phyloP scores from a whole-genome alignment of 2,888 invertebrate species.

The Cryptus viduatorius region DNA sequence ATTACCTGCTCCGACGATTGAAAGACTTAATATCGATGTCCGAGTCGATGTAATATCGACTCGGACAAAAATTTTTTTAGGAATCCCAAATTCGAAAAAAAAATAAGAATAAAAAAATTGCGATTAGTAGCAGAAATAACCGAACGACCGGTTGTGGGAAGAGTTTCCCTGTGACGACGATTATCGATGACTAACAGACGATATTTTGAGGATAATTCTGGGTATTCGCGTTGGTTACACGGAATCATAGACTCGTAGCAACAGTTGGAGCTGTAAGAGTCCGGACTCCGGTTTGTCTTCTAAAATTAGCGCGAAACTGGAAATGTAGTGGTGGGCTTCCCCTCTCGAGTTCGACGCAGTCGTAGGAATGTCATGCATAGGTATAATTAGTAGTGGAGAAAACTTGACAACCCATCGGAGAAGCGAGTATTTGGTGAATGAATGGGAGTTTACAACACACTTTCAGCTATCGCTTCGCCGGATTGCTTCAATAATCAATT shows the following conservation, averaged over 20 bases:
- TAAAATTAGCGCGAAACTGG: constrained; percentile 65
- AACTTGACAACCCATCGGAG: neutral
- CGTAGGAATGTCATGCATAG: constrained; percentile 32
- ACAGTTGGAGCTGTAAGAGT: constrained; percentile 21
- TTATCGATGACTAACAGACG: constrained; percentile 29
- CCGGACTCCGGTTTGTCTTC: constrained; percentile 28
- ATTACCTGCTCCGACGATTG: no score
- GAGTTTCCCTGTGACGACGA: constrained; percentile 30
- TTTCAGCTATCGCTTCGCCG: neutral
- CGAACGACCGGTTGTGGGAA: neutral
- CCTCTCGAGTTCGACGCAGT: constrained; percentile 23
- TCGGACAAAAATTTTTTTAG: no score
- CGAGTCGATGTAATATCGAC: no score
- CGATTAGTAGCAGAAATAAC: neutral
- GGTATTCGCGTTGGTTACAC: neutral
- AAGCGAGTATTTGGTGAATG: constrained; percentile 21
- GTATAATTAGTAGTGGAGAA: constrained; percentile 28
- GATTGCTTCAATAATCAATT: neutral
- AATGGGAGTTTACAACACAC: neutral
- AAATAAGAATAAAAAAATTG: neutral
- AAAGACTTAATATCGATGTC: no score
- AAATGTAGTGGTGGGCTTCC: constrained; percentile 28
- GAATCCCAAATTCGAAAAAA: no score
- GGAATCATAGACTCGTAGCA: constrained; percentile 7
- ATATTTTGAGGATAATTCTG: constrained; percentile 29